Percentiles rank a stretch among this genome's conserved stretches.
phyloP scores from a whole-genome alignment of 2,113 vertebrate genomes.

The Symphodus melops region DNA sequence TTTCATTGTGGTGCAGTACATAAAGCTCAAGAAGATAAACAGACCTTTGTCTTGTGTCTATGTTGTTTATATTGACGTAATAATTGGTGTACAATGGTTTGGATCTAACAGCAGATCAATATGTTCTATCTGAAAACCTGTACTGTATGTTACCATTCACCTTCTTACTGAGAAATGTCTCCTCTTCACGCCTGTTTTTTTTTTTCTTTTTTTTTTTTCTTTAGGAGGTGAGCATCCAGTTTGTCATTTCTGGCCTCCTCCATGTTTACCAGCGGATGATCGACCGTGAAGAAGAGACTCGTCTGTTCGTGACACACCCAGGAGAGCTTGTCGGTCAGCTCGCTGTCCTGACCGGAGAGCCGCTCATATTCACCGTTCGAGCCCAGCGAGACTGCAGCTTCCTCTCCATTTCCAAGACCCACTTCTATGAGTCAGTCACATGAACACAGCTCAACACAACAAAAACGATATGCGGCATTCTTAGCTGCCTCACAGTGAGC shows the following conservation, averaged over 20 bases:
- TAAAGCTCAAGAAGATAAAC: too few species aligned
- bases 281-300: conserved; percentile 90
- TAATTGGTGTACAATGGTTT: too few species aligned
- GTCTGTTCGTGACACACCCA: conserved; percentile 92
- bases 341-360: conserved; percentile 94
- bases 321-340: conserved; percentile 96
- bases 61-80: too few species aligned
- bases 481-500: neutral
- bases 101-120: too few species aligned
- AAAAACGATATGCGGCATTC: neutral
- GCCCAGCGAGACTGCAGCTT: conserved; percentile 94
- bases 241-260: conserved; percentile 93
- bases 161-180: neutral
- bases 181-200: neutral
- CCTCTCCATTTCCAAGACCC: conserved; percentile 92
- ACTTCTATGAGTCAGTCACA: conserved; percentile 91
- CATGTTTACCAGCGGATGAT: conserved; percentile 95
- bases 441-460: neutral
- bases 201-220: conserved; percentile 2
- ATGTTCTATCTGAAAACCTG: neutral
- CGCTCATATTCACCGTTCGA: conserved; percentile 93
- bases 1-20: too few species aligned
- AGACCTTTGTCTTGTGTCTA: too few species aligned
- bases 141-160: neutral
- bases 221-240: conserved; percentile 93